Conservation (phyloP, 1,140 invertebrate genomes). For the Scaptomyza montana region DNA sequence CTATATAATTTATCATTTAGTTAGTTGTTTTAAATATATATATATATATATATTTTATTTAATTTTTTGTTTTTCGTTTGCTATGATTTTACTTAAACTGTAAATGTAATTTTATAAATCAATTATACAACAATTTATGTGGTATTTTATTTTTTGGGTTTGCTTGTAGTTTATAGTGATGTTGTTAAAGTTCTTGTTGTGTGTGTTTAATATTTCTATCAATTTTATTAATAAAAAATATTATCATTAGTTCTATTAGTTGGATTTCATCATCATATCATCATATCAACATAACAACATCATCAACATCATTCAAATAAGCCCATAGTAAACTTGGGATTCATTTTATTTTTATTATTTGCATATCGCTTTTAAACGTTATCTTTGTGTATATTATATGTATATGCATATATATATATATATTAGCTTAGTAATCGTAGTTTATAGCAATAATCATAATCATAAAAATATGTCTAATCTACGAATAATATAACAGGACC, state of each 20-base stretch:
- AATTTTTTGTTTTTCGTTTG: constrained; percentile 6
- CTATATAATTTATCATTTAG: constrained; percentile 14
- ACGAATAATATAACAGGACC: constrained; percentile 82
- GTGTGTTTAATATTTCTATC: constrained; percentile 72
- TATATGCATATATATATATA: constrained; percentile 24
- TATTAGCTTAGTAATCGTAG: constrained; percentile 75
- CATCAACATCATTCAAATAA: constrained; percentile 45
- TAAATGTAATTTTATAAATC: constrained; percentile 54
- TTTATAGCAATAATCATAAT: constrained; percentile 75
- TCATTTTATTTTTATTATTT: neutral
- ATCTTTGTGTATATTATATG: constrained; percentile 32
- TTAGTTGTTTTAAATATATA: constrained; percentile 30
- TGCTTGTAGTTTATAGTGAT: constrained; percentile 13
- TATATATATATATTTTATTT: constrained; percentile 10
- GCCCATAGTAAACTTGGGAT: constrained; percentile 8
- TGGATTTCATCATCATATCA: constrained; percentile 30
- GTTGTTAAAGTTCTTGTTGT: constrained; percentile 26
- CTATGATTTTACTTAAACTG: constrained; percentile 54
- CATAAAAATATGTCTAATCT: constrained; percentile 80
- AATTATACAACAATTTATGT: constrained; percentile 77
- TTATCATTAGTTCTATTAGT: constrained; percentile 75
- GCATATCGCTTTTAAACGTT: constrained; percentile 15
- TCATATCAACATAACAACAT: constrained; percentile 44
- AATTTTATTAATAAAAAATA: constrained; percentile 82
- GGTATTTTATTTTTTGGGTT: constrained; percentile 20